Evolutionary conservation across 1,140 invertebrate genomes (phyloP), one percentile per base, ranked within the genome.

Genomic region (silkworm (Bombyx mori)): DNA sequence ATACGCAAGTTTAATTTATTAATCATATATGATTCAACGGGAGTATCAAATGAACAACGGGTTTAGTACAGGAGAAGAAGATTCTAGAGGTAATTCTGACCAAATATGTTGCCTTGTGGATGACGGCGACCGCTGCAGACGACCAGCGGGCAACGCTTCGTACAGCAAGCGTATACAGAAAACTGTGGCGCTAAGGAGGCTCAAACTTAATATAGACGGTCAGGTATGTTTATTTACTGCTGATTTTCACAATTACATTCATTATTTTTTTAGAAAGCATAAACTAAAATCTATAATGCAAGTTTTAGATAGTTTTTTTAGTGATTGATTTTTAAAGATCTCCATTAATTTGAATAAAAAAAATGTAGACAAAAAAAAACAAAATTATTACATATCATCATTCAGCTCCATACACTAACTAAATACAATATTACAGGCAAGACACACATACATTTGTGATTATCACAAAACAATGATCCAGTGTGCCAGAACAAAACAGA

Each of bases 151-250:
- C 53, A 98, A 99, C 89, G 98, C 97, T 60, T 96, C 96, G 47
- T 99, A 98, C 86, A 98, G 96, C 85, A 99, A 99, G 82, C 91
- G 97, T 65, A 97, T 99, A 71, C 96, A 98, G 85, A 98, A 98
- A 83, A 98, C 95, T 59, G 96, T 98, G n/a, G 93, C 94, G 54
- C 96, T 98, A 74, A 91, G 96, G 66, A 93, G 95, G 74, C 91
- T 99, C 1, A 96, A 96, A 79, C 91, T 99, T 9, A 94, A 93
- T 79, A 92, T 96, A 62, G 97, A 98, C 89, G 91, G 91, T 69
- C 91, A 92, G 80, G 95, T 96, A 88, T 42, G 58, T 63, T 26
- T 47, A 60, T 42, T 47, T n/a, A 35, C 10, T 48, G 54, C 49
- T 42, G 12, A 18, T 44, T 42, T 44, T 6, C 9, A 8, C 26